Evolutionary conservation across 2,113 vertebrate species (phyloP), one percentile per base, ranked within the genome.

Genomic region (Pluvialis apricaria): DNA sequence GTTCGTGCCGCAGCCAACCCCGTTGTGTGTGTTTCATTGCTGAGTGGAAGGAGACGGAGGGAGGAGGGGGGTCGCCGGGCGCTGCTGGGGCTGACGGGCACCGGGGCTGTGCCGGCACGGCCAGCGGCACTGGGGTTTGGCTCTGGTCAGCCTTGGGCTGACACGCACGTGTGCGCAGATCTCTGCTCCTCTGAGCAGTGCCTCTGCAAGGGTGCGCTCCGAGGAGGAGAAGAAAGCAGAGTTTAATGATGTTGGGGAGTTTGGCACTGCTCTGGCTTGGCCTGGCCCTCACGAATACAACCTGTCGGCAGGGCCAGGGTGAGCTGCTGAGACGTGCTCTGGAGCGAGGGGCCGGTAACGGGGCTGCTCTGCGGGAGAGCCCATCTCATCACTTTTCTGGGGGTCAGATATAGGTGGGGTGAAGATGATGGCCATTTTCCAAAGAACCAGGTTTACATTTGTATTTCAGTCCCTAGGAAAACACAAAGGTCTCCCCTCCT

Each of bases 141-240:
- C n/a, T 60, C 47, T 2, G 1, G 40, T 57, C 49, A 57, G 45
- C 24, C 54, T n/a, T 20, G 26, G 21, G 38, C 54, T 4, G 1
- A 3, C 47, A 34, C 2, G 4, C 21, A 13, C 0, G 4, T 2
- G 3, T 29, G 25, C 2, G 1, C 18, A n/a, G 36, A 36, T 54
- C 28, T 36, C n/a, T 40, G 73, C 69, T 66, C 18, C 42, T 6
- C 49, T 15, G 20, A 9, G 20, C 49, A 7, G 4, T 13, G 32
- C 55, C 60, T 49, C 73, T 75, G 26, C 42, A 31, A 32, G 25
- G 44, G 1, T 68, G 47, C 2, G 8, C 47, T 49, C 34, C 51
- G 25, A 79, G 54, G 68, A 88, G 28, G 45, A 83, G 17, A 42
- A 69, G 72, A 26, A 81, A 75, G 54, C 38, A 64, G 54, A 51